Conservation (phyloP, 2,888 invertebrate species). For the Euclidia mi region DNA sequence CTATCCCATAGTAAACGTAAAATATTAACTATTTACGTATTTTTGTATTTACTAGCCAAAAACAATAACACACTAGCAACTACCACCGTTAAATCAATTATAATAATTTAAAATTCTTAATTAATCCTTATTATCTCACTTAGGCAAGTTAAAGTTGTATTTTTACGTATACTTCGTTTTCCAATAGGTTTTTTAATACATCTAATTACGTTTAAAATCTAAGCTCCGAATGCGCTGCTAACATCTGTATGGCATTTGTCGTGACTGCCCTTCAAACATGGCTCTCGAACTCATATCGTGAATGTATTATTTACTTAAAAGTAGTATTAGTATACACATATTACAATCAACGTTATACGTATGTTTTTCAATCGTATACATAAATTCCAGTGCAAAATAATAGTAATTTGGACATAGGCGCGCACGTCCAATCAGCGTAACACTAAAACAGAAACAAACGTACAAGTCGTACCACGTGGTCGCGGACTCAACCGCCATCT, state of each 20-base stretch:
- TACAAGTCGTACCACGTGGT: constrained; percentile 42
- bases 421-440: constrained; percentile 70
- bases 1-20: constrained; percentile 74
- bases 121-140: constrained; percentile 88
- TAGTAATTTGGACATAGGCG: constrained; percentile 79
- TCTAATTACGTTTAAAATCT: constrained; percentile 83
- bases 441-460: constrained; percentile 59
- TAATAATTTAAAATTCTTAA: constrained; percentile 89
- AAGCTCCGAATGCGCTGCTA: constrained; percentile 83
- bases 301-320: constrained; percentile 78
- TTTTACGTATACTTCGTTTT: constrained; percentile 90
- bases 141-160: constrained; percentile 90
- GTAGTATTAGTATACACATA: constrained; percentile 88
- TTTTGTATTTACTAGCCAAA: constrained; percentile 83
- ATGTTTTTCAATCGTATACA: constrained; percentile 89
- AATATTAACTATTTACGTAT: constrained; percentile 83
- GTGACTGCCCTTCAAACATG: constrained; percentile 59
- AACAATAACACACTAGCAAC: constrained; percentile 85
- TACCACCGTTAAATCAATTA: constrained; percentile 87
- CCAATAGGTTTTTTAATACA: constrained; percentile 83
- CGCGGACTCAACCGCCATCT: constrained; percentile 38
- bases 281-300: constrained; percentile 65
- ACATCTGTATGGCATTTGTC: constrained; percentile 57
- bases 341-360: constrained; percentile 90
- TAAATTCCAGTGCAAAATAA: constrained; percentile 87